Base-by-base conservation (phyloP, 2,888 invertebrate species). In the Alcis repandata region DNA sequence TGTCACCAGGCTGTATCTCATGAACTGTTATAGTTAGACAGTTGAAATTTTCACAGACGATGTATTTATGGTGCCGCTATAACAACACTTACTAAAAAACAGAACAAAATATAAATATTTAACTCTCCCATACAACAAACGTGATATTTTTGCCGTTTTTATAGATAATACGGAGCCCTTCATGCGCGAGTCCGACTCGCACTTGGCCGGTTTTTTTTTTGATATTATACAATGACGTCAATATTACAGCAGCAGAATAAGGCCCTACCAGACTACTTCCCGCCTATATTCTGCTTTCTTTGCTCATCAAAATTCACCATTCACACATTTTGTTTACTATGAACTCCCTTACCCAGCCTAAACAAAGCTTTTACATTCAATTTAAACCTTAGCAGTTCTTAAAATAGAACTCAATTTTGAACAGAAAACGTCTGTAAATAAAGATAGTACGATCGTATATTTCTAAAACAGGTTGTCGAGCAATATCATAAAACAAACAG, bases 401-500 rank as follows among this genome's bases (percentile, higher is more conserved):
- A 15, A 20, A 38, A 53, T 49, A 67, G 27, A 49, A 20, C 7
- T 59, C 36, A 43, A 2, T 43, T 48, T 64, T 27, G 49, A 38
- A 7, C 56, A 2, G 17, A 9, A 33, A 19, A 11, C 7, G 3
- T 46, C 33, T 56, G 65, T 60, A 57, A 65, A 57, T 15, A 57
- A 20, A 56, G 49, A 51, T 59, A 22, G 43, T 48, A 20, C 33
- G 19, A 46, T 65, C 54, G 20, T 38, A n/a, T 65, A 38, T 57
- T 63, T 59, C 15, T 56, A 52, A 49, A 67, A 62, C 71, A 69
- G 61, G 68, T 69, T 71, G 60, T 43, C 48, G 59, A 53, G 58
- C 36, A 64, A 65, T 59, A 59, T 49, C 2, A 4, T 17, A 27
- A 9, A 20, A 33, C 1, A 38, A 27, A 27, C 59, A 64, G 64